Base-by-base conservation (phyloP, 2,797 vertebrate species). In the Fratercula arctica region DNA sequence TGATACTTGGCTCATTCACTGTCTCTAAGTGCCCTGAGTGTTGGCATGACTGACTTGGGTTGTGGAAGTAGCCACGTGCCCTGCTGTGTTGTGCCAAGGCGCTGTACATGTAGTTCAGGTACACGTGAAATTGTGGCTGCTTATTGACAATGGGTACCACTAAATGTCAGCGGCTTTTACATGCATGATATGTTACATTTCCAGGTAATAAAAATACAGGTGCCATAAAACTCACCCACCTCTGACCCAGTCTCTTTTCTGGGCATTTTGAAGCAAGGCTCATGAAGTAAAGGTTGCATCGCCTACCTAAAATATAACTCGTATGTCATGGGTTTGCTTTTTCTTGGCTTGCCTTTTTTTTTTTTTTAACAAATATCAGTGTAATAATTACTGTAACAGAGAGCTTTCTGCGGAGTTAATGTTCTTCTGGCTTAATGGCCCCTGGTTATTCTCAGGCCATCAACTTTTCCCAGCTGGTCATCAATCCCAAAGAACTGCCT, bases 341-440 rank as follows among this genome's bases (percentile, higher is more conserved):
- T 70, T 68, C 19, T 25, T 25, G 7, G 41, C 66, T 86, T 39
- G 45, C 45, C 20, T 82, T 48, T 95, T 64, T 87, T 79, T 94
- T 91, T 91, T 33, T 86, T 76, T 94, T 92, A 86, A 72, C 79
- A 90, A 84, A 64, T 87, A 87, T 85, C 91, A 85, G 84, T 93
- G 93, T 93, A 95, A 95, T 98, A 97, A 98, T 97, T 97, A 98
- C 97, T 45, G 93, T 97, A 95, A 93, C 96, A 93, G 87, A 87
- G 83, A 73, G 21, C 92, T 95, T 97, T 97, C 88, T 97, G 77
- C 64, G 95, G 95, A 97, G 97, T 96, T 98, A 97, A 98, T 98
- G 97, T 97, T 96, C 95, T 92, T 88, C 92, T 96, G 96, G 95
- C 76, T 97, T 98, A 98, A 98, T 97, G 97, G 96, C 90, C 97